phyloP scores from a whole-genome alignment of 1,140 invertebrate species.

The Leptopilina boulardi region DNA sequence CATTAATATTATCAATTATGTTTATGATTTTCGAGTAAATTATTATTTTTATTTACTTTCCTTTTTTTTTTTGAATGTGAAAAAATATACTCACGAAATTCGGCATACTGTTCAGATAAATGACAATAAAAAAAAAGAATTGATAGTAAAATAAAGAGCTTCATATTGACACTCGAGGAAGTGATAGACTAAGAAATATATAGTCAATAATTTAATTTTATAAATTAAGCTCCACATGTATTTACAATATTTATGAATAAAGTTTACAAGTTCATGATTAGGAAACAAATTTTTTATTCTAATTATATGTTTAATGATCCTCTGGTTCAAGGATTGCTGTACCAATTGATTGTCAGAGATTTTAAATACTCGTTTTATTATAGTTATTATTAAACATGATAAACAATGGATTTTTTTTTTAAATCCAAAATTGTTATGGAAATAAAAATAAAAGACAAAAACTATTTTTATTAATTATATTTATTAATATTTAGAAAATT shows the following conservation, averaged over 20 bases:
- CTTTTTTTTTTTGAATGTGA: no score
- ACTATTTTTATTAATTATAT: background rate
- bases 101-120: background rate
- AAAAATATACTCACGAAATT: conserved; percentile 1
- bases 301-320: background rate
- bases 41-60: background rate
- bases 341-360: background rate
- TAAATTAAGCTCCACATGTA: background rate
- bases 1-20: background rate
- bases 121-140: background rate
- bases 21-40: background rate
- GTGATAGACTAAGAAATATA: background rate
- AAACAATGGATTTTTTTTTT: no score
- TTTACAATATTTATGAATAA: no score
- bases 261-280: background rate
- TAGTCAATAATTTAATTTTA: background rate
- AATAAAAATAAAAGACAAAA: no score
- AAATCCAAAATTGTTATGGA: no score
- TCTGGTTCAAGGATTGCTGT: background rate
- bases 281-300: background rate
- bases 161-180: background rate
- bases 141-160: background rate
- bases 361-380: no score
- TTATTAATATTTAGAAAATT: background rate
- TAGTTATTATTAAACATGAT: no score